Evolutionary conservation across 2,113 vertebrate genomes (phyloP).

Genomic region (Panthera uncia): DNA sequence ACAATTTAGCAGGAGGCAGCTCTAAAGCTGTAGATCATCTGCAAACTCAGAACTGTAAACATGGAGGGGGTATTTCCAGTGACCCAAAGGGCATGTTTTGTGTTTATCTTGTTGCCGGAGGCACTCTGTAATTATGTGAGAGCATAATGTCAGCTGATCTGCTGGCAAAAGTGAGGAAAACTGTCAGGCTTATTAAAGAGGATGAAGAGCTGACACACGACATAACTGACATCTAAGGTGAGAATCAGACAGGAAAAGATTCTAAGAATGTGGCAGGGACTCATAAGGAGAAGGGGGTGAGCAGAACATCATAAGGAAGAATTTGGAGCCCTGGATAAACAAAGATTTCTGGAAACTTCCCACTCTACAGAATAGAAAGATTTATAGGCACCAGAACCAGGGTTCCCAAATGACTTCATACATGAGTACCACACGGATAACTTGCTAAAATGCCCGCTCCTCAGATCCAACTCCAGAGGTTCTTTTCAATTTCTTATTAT

Average conservation of each 20-base stretch:
- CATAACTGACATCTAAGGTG: background rate
- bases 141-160: background rate
- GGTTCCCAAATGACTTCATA: background rate
- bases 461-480: background rate
- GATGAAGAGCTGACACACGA: background rate
- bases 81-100: background rate
- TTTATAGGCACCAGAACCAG: background rate
- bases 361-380: background rate
- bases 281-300: background rate
- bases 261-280: background rate
- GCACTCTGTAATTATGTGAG: background rate
- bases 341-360: background rate
- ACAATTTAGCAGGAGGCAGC: background rate
- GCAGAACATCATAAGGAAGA: background rate
- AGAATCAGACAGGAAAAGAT: conserved; percentile 24
- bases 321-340: background rate
- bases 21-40: background rate
- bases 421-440: background rate
- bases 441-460: background rate
- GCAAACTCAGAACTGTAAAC: background rate
- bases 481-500: background rate
- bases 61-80: background rate
- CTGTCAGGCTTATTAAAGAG: background rate
- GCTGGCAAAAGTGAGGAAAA: background rate
- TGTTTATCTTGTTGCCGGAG: conserved; percentile 9